Evolutionary conservation across 2,113 vertebrate genomes (phyloP).

Genomic region (Anarrhichthys ocellatus): DNA sequence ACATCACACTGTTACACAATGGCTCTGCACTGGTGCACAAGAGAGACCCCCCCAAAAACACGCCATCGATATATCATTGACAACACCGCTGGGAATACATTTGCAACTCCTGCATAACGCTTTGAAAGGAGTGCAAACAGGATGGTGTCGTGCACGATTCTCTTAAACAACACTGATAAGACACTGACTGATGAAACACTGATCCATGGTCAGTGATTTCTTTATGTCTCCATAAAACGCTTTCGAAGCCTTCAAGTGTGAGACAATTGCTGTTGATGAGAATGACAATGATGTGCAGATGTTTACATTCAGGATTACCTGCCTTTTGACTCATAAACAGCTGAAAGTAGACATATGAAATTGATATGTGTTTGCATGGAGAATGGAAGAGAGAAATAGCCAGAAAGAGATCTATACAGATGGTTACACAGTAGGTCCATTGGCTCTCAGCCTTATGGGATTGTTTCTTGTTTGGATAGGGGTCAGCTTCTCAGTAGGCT

Average conservation of each 20-base stretch:
- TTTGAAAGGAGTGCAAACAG: constrained; percentile 25
- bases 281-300: constrained; percentile 15
- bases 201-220: constrained; percentile 1
- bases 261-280: constrained; percentile 20
- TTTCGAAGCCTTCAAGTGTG: background rate
- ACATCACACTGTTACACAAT: constrained; percentile 82
- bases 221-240: constrained; percentile 41
- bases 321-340: constrained; percentile 39
- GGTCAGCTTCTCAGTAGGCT: constrained; percentile 74
- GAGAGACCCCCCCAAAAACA: constrained; percentile 57
- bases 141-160: constrained; percentile 7
- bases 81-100: constrained; percentile 44
- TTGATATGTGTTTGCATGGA: constrained; percentile 18
- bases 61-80: constrained; percentile 49
- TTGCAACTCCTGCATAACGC: constrained; percentile 19
- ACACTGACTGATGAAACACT: background rate
- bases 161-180: background rate
- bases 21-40: constrained; percentile 58
- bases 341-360: constrained; percentile 39
- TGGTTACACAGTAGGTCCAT: constrained; percentile 82
- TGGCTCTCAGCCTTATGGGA: constrained; percentile 80
- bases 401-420: constrained; percentile 74
- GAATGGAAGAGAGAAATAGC: constrained; percentile 24
- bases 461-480: constrained; percentile 77
- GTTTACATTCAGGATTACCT: constrained; percentile 33